phyloP scores from a whole-genome alignment of 2,888 invertebrate genomes.

The Dione vanillae region DNA sequence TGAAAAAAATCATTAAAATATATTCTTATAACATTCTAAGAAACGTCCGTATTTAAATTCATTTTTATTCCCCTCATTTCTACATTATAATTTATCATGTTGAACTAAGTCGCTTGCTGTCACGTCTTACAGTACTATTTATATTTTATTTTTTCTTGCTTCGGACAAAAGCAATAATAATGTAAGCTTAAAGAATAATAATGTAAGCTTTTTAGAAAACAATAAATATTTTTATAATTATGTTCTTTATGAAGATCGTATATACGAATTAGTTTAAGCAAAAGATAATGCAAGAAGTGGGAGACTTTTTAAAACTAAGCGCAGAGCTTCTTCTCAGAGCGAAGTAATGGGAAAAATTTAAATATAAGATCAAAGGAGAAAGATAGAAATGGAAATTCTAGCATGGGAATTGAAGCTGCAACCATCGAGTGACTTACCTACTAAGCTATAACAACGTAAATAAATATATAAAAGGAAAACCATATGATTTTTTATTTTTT shows the following conservation, averaged over 20 bases:
- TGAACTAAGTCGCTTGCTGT: slow-evolving; percentile 20
- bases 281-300: too few relatives aligned
- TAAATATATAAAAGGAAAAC: too few relatives aligned
- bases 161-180: not conserved
- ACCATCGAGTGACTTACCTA: too few relatives aligned
- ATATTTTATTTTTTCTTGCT: slow-evolving; percentile 7
- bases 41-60: slow-evolving; percentile 14
- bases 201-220: not conserved
- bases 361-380: too few relatives aligned
- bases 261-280: not conserved
- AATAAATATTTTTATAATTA: not conserved
- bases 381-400: too few relatives aligned
- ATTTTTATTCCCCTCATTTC: slow-evolving; percentile 1
- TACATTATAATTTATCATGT: slow-evolving; percentile 22
- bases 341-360: too few relatives aligned
- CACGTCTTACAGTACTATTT: slow-evolving; percentile 12
- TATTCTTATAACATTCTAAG: slow-evolving; percentile 6
- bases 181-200: not conserved
- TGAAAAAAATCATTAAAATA: not conserved
- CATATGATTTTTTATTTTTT: too few relatives aligned
- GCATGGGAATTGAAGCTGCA: too few relatives aligned
- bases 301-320: too few relatives aligned
- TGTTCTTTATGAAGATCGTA: not conserved
- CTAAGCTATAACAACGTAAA: too few relatives aligned
- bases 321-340: too few relatives aligned